Evolutionary conservation across 2,888 invertebrate genomes (phyloP), one percentile per base, ranked within the genome.

Genomic region (Meta bourneti): DNA sequence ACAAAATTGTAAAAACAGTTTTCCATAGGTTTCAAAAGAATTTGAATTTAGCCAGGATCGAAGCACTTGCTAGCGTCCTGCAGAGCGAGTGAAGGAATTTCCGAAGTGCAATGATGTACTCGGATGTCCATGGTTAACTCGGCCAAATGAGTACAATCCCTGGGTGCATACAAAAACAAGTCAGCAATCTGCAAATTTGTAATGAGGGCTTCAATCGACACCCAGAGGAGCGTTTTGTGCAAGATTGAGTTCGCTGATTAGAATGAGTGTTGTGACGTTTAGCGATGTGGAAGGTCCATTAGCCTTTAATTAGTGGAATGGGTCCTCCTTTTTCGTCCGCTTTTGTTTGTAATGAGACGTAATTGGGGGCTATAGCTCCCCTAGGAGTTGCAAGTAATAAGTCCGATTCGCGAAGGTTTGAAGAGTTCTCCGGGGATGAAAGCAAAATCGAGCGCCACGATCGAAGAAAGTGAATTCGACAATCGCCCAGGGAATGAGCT

Each of bases 241-340:
- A 75, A 88, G 81, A 88, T 81, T 75, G 81, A 81, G 80, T 69
- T 69, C 74, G 72, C 74, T 88, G 61, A 75, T 81, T 88, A 81
- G 81, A 80, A 88, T 78, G 70, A 71, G 89, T 83, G 72, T 49
- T 77, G 75, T 75, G 87, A 89, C 77, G 77, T 89, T 83, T 83
- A 89, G 83, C 89, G 83, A 84, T 83, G 49, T 77, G 74, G 80
- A 89, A 84, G 83, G 80, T 54, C 49, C 89, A 89, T 89, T 89
- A 84, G 89, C 75, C 78, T 89, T 89, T 89, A 89, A 89, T 89
- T 89, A 89, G 89, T 71, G 70, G 77, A 89, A 90, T 83, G 84
- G 90, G 75, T 77, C 48, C 72, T 52, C 85, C 80, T 89, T 79
- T 79, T 49, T 49, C 34, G 54, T 77, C 85, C 81, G 71, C 75